Conservation (phyloP, 2,797 vertebrate species). For the Notoglanidium macrostoma region DNA sequence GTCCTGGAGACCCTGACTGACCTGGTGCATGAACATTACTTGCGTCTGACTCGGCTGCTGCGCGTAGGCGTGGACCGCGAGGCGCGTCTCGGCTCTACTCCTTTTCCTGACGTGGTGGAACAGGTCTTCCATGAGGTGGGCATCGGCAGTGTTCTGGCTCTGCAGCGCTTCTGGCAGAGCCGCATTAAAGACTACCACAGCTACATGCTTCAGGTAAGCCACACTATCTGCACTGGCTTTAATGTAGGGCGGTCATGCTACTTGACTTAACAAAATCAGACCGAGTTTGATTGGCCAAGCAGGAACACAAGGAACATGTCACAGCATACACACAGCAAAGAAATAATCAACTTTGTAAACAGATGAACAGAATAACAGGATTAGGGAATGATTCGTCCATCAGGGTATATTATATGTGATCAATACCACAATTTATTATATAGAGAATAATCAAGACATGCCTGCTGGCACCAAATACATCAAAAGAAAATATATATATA, state of each 20-base stretch:
- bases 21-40: constrained; percentile 91
- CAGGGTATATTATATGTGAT: neutral
- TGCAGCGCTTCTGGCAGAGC: constrained; percentile 98
- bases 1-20: constrained; percentile 95
- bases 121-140: constrained; percentile 97
- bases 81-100: constrained; percentile 86
- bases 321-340: neutral
- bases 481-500: neutral
- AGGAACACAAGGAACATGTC: neutral
- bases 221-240: neutral
- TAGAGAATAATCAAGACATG: neutral
- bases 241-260: neutral
- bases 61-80: constrained; percentile 92
- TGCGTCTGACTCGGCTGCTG: constrained; percentile 88
- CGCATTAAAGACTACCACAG: constrained; percentile 97
- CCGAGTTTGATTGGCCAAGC: neutral
- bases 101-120: constrained; percentile 94
- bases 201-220: constrained; percentile 93
- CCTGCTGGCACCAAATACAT: too few species aligned
- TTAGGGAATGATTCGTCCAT: too few species aligned
- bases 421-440: neutral
- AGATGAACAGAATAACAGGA: neutral
- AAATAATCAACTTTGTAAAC: neutral
- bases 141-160: constrained; percentile 90
- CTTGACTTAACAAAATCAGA: neutral